These are phyloP conservation scores for Asobara japonica DNA, from an alignment of 1,140 invertebrate species.

Conservation along the genomic window DNA sequence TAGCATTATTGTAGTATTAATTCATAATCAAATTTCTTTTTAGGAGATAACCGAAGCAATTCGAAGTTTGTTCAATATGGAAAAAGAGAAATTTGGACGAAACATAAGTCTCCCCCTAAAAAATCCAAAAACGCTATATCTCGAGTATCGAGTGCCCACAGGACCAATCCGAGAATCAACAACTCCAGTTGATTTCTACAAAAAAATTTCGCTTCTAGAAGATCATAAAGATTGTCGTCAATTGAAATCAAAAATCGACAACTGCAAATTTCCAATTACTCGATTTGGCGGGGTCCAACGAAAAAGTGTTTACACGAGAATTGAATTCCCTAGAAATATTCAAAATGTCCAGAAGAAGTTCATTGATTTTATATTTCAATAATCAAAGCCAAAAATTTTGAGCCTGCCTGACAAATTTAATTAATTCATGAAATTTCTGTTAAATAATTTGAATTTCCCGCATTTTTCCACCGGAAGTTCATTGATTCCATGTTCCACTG, in stretches of 20 bases:
- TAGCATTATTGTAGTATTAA: too few species aligned
- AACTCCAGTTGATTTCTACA: background rate
- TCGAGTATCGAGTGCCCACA: conserved; percentile 30
- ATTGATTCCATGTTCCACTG: too few species aligned
- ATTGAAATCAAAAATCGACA: background rate
- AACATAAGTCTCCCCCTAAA: conserved; percentile 33
- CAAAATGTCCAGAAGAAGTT: background rate
- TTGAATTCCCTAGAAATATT: background rate
- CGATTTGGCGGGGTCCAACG: background rate
- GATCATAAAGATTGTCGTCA: background rate
- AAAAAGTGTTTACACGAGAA: background rate
- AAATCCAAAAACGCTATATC: conserved; percentile 36
- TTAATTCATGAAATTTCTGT: too few species aligned
- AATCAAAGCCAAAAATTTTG: background rate
- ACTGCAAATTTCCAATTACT: background rate
- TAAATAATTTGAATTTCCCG: too few species aligned
- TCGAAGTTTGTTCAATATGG: conserved; percentile 28
- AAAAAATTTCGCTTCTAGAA: background rate
- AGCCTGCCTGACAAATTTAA: background rate
- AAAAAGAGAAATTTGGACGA: conserved; percentile 18
- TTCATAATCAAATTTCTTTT: background rate
- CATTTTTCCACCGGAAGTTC: too few species aligned
- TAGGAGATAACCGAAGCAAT: conserved; percentile 26
- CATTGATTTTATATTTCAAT: background rate
- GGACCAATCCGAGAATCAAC: conserved; percentile 30